Evolutionary conservation across 2,888 invertebrate genomes (phyloP).

Genomic region (Acheta domesticus): DNA sequence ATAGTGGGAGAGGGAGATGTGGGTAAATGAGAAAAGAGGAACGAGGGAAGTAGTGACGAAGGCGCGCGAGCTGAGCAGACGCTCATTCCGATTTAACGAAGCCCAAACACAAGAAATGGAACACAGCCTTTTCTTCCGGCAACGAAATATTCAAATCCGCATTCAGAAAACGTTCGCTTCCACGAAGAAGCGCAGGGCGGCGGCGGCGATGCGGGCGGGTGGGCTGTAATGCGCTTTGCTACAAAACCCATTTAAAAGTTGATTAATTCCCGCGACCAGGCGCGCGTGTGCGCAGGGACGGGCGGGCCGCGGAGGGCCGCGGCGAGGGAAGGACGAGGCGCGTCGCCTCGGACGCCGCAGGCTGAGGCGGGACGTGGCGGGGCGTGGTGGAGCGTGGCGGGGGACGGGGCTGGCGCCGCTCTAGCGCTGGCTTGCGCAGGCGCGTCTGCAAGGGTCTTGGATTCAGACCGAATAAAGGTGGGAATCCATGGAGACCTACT

Average conservation of each 20-base stretch:
- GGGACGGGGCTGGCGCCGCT: too few relatives aligned
- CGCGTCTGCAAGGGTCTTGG: too few relatives aligned
- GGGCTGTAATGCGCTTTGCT: background rate
- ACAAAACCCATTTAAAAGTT: conserved; percentile 1
- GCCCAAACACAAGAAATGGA: background rate
- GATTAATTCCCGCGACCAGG: conserved; percentile 7
- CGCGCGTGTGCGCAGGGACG: background rate
- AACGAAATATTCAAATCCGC: conserved; percentile 18
- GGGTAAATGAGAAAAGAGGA: too few relatives aligned
- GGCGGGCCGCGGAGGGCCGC: too few relatives aligned
- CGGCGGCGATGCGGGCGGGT: background rate
- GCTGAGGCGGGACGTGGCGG: too few relatives aligned
- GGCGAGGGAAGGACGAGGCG: background rate
- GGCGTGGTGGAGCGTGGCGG: too few relatives aligned
- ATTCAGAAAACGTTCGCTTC: background rate
- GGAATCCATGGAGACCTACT: too few relatives aligned
- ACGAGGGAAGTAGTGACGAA: too few relatives aligned
- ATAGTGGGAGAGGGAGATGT: too few relatives aligned
- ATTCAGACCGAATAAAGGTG: too few relatives aligned
- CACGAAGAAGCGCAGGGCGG: background rate
- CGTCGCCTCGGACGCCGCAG: background rate
- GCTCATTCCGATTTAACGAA: conserved; percentile 10
- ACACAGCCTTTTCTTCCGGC: background rate
- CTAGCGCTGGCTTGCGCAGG: too few relatives aligned
- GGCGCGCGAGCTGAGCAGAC: background rate